Percentiles rank a stretch among this genome's conserved stretches.
Conservation (phyloP, 2,113 vertebrate genomes). For the Colossoma macropomum region DNA sequence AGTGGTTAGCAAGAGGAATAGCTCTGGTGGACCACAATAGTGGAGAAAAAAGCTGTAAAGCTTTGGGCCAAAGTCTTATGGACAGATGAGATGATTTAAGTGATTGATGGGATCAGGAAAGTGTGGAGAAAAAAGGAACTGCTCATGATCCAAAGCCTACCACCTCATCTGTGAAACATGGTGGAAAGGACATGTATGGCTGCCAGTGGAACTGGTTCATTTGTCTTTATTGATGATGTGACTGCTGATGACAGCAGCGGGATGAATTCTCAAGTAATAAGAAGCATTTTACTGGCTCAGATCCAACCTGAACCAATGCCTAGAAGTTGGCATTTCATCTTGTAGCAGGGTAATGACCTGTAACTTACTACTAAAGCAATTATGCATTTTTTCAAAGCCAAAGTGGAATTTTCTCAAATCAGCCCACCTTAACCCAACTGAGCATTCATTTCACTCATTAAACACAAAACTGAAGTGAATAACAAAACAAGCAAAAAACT, state of each 20-base stretch:
- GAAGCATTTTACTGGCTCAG: not conserved
- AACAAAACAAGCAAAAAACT: not conserved
- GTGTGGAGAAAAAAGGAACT: not conserved
- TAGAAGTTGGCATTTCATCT: not conserved
- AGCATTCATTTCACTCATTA: not conserved
- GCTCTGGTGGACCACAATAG: not conserved
- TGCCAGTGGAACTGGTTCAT: not conserved
- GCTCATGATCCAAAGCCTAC: not conserved
- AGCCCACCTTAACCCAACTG: not conserved
- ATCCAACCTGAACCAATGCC: not conserved
- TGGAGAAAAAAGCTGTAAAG: not conserved
- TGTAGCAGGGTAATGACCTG: not conserved
- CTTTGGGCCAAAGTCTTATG: not conserved
- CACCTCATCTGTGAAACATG: constrained; percentile 8
- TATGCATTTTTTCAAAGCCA: not conserved
- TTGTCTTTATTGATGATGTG: constrained; percentile 12
- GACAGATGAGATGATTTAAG: not conserved
- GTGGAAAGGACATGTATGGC: not conserved
- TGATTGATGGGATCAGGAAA: not conserved
- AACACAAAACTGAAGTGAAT: not conserved
- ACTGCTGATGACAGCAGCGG: constrained; percentile 4
- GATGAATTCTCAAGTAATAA: not conserved
- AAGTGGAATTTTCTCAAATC: not conserved
- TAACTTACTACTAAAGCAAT: not conserved
- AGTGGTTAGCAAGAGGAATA: no score